phyloP scores from a whole-genome alignment of 2,113 vertebrate genomes.

The Bos indicus region DNA sequence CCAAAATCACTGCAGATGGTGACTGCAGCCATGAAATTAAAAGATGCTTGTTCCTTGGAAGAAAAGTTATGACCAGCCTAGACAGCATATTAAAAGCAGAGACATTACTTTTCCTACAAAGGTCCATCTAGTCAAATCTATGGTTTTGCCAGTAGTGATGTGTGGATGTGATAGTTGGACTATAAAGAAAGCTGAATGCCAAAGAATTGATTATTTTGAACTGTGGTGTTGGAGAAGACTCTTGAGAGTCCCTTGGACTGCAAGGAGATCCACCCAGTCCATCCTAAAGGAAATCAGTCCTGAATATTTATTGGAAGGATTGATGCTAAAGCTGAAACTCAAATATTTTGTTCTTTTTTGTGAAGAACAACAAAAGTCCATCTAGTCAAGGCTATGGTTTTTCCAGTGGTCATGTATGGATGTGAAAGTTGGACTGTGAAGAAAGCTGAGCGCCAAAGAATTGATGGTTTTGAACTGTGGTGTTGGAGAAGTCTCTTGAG shows the following conservation, averaged over 20 bases:
- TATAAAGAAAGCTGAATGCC: background rate
- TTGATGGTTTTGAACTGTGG: too few relatives aligned
- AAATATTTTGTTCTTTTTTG: background rate
- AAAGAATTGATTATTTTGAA: background rate
- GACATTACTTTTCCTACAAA: background rate
- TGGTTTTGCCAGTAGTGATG: background rate
- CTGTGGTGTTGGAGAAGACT: background rate
- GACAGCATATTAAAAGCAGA: background rate
- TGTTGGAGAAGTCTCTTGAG: too few relatives aligned
- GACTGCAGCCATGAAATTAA: background rate
- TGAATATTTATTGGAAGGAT: background rate
- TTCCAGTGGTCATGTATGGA: too few relatives aligned
- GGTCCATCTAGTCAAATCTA: background rate
- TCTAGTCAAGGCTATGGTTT: too few relatives aligned
- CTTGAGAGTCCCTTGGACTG: background rate
- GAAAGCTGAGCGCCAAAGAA: accelerated
- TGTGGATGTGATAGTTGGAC: background rate
- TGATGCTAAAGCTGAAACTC: background rate
- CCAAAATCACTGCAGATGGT: background rate
- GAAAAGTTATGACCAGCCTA: background rate
- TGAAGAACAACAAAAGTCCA: background rate
- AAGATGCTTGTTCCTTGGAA: background rate
- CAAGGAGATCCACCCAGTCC: background rate
- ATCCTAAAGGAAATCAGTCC: background rate
- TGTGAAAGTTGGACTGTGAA: too few relatives aligned